These are phyloP conservation scores for Virgularia gustaviana DNA, from an alignment of 92 coral and sea anemone genomes.

Conservation along the genomic window DNA sequence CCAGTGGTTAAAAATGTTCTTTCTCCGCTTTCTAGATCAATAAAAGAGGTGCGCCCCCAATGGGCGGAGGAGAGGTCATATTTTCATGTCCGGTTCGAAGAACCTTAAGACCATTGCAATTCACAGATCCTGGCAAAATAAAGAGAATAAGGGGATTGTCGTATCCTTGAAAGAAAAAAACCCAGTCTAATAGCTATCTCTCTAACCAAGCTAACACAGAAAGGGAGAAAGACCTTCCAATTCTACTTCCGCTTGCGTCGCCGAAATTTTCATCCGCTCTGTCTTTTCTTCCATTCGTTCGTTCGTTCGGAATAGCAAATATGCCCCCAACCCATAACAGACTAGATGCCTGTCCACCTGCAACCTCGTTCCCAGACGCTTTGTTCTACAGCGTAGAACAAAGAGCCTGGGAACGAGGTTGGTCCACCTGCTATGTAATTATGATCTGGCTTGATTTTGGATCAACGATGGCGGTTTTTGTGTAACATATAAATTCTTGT, in stretches of 20 bases:
- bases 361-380: no score
- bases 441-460: no score
- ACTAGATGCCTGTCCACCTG: no score
- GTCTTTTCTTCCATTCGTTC: no score
- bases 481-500: no score
- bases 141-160: conserved; percentile 89
- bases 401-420: no score
- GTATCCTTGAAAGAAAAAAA: conserved; percentile 79
- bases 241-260: neutral
- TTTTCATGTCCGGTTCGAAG: conserved; percentile 95
- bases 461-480: no score
- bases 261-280: neutral
- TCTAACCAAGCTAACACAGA: neutral
- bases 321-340: no score
- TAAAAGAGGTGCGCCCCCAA: conserved; percentile 96
- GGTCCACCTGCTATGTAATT: no score
- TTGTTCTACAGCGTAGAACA: no score
- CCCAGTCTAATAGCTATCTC: neutral
- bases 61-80: conserved; percentile 90
- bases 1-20: no score
- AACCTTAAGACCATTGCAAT: conserved; percentile 76
- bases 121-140: conserved; percentile 84
- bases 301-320: no score
- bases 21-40: conserved; percentile 71
- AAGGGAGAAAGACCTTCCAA: neutral